phyloP scores from a whole-genome alignment of 2,888 invertebrate genomes.

The Lasioglossum lativentre region DNA sequence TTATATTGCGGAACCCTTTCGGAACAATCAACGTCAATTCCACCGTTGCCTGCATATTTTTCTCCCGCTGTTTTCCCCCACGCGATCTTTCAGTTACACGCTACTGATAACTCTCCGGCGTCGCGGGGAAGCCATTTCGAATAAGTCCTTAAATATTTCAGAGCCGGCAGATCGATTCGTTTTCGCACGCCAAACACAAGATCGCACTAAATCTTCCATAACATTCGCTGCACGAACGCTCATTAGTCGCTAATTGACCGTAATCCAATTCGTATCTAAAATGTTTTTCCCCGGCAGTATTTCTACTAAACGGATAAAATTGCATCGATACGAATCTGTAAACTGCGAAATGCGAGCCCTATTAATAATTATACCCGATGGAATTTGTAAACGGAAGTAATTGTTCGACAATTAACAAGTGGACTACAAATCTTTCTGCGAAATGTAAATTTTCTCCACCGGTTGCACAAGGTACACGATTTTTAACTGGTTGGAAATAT shows the following conservation, averaged over 20 bases:
- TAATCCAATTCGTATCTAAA: background rate
- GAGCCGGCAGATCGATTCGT: background rate
- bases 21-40: slow-evolving; percentile 23
- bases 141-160: slow-evolving; percentile 8
- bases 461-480: no score
- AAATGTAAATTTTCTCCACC: no score
- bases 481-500: no score
- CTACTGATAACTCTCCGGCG: slow-evolving; percentile 5
- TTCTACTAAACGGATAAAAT: background rate
- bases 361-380: no score
- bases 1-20: slow-evolving; percentile 26
- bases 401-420: no score
- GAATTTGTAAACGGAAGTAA: no score
- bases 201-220: background rate
- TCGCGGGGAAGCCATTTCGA: background rate
- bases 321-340: background rate
- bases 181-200: background rate
- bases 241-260: background rate
- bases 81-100: slow-evolving; percentile 22
- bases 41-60: slow-evolving; percentile 6
- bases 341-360: background rate
- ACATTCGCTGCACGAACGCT: background rate
- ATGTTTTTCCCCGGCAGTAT: background rate
- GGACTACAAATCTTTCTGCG: no score
- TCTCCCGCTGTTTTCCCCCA: slow-evolving; percentile 16